phyloP scores from a whole-genome alignment of 2,113 vertebrate species.

The Junco hyemalis region DNA sequence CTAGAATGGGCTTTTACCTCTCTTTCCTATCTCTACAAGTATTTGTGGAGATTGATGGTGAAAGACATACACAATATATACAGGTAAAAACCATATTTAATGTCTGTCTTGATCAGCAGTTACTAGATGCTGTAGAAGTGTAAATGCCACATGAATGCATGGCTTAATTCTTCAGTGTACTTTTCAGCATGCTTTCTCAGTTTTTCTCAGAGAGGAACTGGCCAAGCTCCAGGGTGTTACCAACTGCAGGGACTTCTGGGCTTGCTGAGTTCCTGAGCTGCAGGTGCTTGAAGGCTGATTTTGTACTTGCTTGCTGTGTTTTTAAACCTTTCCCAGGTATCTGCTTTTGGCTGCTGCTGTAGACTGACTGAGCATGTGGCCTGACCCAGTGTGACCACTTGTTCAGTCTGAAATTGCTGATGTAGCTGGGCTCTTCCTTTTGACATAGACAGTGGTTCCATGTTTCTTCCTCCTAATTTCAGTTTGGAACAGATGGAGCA shows the following conservation, averaged over 20 bases:
- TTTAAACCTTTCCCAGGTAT: not conserved
- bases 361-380: not conserved
- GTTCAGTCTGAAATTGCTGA: not conserved
- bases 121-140: not conserved
- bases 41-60: conserved; percentile 95
- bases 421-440: not conserved
- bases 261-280: not conserved
- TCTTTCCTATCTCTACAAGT: conserved; percentile 95
- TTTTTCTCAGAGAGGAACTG: not conserved
- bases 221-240: not conserved
- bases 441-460: not conserved
- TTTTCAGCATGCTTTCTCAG: not conserved
- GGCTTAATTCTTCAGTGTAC: not conserved
- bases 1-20: conserved; percentile 94
- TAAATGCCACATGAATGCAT: not conserved
- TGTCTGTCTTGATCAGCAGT: not conserved
- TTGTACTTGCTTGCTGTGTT: not conserved
- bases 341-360: not conserved
- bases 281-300: not conserved
- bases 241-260: not conserved
- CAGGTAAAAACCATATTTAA: conserved; percentile 73
- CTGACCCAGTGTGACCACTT: not conserved
- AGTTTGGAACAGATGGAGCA: not conserved
- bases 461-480: not conserved
- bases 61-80: conserved; percentile 93